Evolutionary conservation across 2,888 invertebrate species (phyloP).

Genomic region (Nycteola revayana): DNA sequence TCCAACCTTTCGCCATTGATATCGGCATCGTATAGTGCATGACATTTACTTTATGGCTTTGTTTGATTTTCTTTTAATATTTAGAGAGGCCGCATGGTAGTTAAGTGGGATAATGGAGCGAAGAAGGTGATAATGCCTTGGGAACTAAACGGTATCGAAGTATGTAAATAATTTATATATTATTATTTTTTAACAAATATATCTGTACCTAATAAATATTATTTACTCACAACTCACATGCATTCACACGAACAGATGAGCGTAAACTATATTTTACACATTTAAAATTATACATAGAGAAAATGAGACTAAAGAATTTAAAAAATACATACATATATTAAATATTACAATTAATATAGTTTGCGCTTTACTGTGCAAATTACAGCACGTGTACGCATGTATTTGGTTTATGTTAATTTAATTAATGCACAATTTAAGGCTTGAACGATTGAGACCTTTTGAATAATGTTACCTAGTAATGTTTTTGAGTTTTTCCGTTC

Average conservation of each 20-base stretch:
- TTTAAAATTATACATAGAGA: too few species aligned
- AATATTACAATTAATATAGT: too few species aligned
- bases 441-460: conserved; percentile 15
- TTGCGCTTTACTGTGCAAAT: conserved; percentile 7
- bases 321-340: too few species aligned
- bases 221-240: conserved; percentile 23
- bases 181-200: conserved; percentile 25
- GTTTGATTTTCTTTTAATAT: conserved; percentile 63
- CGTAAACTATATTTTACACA: too few species aligned
- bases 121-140: conserved; percentile 77
- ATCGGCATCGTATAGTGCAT: conserved; percentile 45
- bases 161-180: conserved; percentile 61
- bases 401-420: conserved; percentile 18
- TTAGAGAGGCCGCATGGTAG: conserved; percentile 80
- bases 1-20: too few species aligned
- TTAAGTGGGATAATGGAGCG: conserved; percentile 78
- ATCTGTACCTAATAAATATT: conserved; percentile 13
- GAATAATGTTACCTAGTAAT: too few species aligned
- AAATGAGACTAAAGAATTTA: too few species aligned
- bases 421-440: conserved; percentile 6
- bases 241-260: conserved; percentile 18
- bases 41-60: conserved; percentile 66
- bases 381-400: conserved; percentile 25
- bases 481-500: too few species aligned
- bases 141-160: conserved; percentile 71